Conservation (phyloP, 2,888 invertebrate genomes). For the Microdon myrmicae region DNA sequence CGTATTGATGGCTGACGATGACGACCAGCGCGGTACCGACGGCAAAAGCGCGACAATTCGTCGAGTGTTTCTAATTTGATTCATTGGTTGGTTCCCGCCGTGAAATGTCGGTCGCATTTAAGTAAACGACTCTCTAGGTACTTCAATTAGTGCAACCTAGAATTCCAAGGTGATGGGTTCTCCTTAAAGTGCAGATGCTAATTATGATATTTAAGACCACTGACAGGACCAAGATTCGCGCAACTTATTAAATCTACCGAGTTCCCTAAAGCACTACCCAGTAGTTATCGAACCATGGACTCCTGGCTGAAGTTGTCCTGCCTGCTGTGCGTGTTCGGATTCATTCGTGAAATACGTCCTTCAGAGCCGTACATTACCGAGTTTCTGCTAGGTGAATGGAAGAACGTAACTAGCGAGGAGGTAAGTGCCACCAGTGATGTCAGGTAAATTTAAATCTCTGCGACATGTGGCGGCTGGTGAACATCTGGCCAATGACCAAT, state of each 20-base stretch:
- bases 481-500: background rate
- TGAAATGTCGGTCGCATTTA: no score
- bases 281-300: no score
- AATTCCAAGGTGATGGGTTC: background rate
- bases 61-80: constrained; percentile 16
- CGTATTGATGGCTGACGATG: no score
- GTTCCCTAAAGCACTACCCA: no score
- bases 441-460: background rate
- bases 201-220: no score
- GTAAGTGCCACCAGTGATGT: constrained; percentile 53
- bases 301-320: constrained; percentile 78
- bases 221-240: background rate
- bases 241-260: background rate
- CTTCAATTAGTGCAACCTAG: no score
- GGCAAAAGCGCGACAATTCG: constrained; percentile 6
- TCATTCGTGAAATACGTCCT: constrained; percentile 85
- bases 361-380: constrained; percentile 87
- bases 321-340: constrained; percentile 81
- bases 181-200: constrained; percentile 1
- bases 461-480: background rate
- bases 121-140: no score
- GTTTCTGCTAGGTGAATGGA: constrained; percentile 79
- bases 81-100: constrained; percentile 4
- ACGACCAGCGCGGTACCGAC: background rate
- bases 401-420: constrained; percentile 75